Percentiles rank a stretch among this genome's conserved stretches.
phyloP scores from a whole-genome alignment of 2,888 invertebrate species.

The Proisotoma minuta region DNA sequence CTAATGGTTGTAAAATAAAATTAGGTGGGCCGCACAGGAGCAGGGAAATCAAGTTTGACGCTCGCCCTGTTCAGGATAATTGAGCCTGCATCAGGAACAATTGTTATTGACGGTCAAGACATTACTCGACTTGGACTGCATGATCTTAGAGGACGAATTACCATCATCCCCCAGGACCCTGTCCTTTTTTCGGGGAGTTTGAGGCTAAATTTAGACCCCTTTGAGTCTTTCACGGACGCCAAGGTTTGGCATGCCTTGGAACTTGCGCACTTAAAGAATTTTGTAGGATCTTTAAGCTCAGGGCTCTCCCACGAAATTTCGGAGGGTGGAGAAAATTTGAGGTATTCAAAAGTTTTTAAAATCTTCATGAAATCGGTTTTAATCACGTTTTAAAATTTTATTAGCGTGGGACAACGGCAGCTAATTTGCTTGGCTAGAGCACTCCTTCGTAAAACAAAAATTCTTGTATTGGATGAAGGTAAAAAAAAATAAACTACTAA shows the following conservation, averaged over 20 bases:
- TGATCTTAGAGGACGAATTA: conserved; percentile 73
- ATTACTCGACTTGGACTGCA: conserved; percentile 79
- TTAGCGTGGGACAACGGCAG: conserved; percentile 52
- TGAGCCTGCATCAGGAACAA: conserved; percentile 74
- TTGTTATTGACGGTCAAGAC: conserved; percentile 77
- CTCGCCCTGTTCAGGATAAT: conserved; percentile 83
- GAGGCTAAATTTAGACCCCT: conserved; percentile 89
- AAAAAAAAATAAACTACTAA: not conserved
- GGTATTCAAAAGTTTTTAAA: conserved; percentile 45
- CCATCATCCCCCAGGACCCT: conserved; percentile 77
- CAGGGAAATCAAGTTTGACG: conserved; percentile 87
- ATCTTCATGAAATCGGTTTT: conserved; percentile 52
- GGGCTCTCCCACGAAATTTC: conserved; percentile 77
- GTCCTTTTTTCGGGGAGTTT: conserved; percentile 89
- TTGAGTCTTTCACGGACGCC: conserved; percentile 69
- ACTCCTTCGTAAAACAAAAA: conserved; percentile 51
- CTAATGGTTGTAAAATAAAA: conserved; percentile 58
- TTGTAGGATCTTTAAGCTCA: conserved; percentile 70
- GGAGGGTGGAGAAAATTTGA: conserved; percentile 83
- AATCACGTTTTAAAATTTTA: conserved; percentile 47
- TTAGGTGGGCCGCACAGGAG: conserved; percentile 84
- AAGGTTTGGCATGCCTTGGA: conserved; percentile 84
- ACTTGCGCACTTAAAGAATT: conserved; percentile 80
- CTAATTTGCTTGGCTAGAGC: conserved; percentile 51
- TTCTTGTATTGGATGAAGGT: conserved; percentile 52